Conservation (phyloP, 2,113 vertebrate genomes). For the Corythaeola cristata region DNA sequence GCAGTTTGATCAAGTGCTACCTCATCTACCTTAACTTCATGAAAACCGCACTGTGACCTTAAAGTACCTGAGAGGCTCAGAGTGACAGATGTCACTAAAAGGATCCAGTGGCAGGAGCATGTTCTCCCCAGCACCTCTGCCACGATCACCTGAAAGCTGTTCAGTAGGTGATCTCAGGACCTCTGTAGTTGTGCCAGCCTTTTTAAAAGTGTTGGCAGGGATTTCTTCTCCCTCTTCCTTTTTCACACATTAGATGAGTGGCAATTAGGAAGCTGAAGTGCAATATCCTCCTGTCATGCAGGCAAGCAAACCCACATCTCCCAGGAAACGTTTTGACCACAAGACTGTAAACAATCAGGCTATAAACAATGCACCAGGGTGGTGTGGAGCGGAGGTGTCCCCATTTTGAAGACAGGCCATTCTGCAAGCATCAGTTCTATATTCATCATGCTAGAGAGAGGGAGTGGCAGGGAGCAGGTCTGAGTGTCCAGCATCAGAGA, state of each 20-base stretch:
- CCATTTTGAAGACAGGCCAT: not conserved
- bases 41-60: not conserved
- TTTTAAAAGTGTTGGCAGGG: rapidly evolving
- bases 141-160: not conserved
- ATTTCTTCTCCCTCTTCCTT: not conserved
- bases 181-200: not conserved
- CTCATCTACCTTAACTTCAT: not conserved
- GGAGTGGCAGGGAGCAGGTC: not conserved
- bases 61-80: not conserved
- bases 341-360: not conserved
- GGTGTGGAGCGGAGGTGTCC: not conserved
- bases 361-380: not conserved
- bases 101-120: not conserved
- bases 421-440: not conserved
- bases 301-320: not conserved
- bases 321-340: not conserved
- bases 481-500: too few species aligned
- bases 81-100: not conserved
- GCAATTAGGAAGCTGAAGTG: not conserved
- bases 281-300: not conserved
- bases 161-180: not conserved
- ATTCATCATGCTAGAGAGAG: not conserved
- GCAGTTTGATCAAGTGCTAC: not conserved
- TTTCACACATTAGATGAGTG: not conserved
- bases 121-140: not conserved